Percentiles rank a stretch among this genome's conserved stretches.
Conservation (phyloP, 1,140 invertebrate genomes). For the Atta cephalotes region DNA sequence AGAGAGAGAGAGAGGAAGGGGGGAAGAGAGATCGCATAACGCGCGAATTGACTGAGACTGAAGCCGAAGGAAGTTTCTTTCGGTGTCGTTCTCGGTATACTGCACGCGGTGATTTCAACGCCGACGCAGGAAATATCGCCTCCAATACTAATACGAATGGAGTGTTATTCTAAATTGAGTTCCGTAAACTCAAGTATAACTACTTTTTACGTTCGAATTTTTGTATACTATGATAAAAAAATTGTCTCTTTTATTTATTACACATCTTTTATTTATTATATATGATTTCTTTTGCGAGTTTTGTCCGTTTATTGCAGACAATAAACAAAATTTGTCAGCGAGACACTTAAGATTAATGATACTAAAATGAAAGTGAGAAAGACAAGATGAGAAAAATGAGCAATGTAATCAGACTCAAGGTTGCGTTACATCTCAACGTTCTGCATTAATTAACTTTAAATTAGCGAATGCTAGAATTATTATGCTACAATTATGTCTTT, state of each 20-base stretch:
- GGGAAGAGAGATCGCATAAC: not conserved
- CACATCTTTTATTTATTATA: not conserved
- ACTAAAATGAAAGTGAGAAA: not conserved
- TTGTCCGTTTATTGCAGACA: not conserved
- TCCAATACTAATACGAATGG: no score
- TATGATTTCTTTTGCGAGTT: not conserved
- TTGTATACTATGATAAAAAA: not conserved
- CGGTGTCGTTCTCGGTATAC: not conserved
- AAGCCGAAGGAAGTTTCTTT: constrained; percentile 16
- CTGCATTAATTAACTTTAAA: constrained; percentile 29
- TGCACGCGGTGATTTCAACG: constrained; percentile 46
- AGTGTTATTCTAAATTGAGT: not conserved
- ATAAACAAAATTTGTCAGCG: constrained; percentile 7
- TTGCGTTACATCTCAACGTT: constrained; percentile 14
- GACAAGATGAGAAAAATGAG: not conserved
- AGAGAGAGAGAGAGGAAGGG: not conserved
- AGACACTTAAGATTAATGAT: not conserved
- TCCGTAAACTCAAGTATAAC: not conserved
- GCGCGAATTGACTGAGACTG: not conserved
- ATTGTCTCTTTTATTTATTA: not conserved
- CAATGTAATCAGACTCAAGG: not conserved
- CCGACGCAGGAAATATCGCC: constrained; percentile 35
- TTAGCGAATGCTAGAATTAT: constrained; percentile 50
- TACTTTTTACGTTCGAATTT: not conserved
- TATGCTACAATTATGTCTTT: constrained; percentile 1